Conservation (phyloP, 2,888 invertebrate genomes). For the Arenicola marina region DNA sequence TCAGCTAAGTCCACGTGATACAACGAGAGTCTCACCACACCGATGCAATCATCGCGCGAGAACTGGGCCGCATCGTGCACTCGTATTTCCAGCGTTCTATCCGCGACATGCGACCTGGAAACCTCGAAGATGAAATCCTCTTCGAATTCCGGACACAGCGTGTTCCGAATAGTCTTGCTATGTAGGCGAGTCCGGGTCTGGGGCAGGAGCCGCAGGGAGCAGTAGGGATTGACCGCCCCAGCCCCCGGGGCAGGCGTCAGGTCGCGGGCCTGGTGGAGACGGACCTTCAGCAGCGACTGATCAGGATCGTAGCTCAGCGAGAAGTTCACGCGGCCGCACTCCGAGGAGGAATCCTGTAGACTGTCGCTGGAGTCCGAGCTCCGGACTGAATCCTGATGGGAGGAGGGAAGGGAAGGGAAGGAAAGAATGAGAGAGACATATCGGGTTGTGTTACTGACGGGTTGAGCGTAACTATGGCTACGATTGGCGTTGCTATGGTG, state of each 20-base stretch:
- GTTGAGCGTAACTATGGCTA: too few relatives aligned
- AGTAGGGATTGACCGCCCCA: slow-evolving; percentile 67
- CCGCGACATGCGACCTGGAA: slow-evolving; percentile 9
- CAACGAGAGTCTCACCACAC: slow-evolving; percentile 67
- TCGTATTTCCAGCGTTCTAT: slow-evolving; percentile 67
- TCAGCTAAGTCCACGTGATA: slow-evolving; percentile 63
- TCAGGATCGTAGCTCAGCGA: slow-evolving; percentile 69
- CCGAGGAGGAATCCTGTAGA: too few relatives aligned
- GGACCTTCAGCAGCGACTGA: slow-evolving; percentile 69
- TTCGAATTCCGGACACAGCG: slow-evolving; percentile 69
- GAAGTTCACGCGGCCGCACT: slow-evolving; percentile 71
- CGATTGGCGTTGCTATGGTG: too few relatives aligned
- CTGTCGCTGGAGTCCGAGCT: too few relatives aligned
- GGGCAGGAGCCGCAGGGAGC: slow-evolving; percentile 89
- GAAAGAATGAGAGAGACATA: too few relatives aligned
- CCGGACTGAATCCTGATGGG: too few relatives aligned
- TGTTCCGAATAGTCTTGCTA: slow-evolving; percentile 73
- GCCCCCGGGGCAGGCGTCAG: slow-evolving; percentile 49
- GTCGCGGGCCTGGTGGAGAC: slow-evolving; percentile 69
- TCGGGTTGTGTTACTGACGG: too few relatives aligned
- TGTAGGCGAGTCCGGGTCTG: slow-evolving; percentile 70
- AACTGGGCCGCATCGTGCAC: slow-evolving; percentile 72
- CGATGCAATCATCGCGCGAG: slow-evolving; percentile 69
- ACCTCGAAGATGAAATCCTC: slow-evolving; percentile 72
- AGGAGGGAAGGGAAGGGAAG: too few relatives aligned